Conservation (phyloP, 2,113 vertebrate species). For the Chloropsis hardwickii region DNA sequence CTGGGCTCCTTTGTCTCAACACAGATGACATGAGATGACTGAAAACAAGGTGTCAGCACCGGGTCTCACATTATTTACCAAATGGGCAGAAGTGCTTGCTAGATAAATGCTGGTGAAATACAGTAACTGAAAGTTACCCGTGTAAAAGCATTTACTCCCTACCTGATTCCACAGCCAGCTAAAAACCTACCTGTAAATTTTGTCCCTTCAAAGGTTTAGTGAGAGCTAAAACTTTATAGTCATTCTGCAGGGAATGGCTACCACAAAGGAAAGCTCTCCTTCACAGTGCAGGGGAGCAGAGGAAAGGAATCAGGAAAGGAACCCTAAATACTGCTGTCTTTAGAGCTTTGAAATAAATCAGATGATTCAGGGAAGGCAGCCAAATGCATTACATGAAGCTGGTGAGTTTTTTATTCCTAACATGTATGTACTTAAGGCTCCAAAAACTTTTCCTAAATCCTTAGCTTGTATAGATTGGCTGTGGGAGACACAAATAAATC, state of each 20-base stretch:
- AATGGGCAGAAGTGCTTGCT: not conserved
- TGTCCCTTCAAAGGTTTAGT: not conserved
- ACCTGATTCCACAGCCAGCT: not conserved
- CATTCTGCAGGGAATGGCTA: not conserved
- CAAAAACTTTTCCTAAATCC: not conserved
- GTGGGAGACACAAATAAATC: not conserved
- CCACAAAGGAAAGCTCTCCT: not conserved
- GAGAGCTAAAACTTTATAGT: not conserved
- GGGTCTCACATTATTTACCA: not conserved
- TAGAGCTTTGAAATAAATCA: not conserved
- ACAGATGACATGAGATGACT: not conserved
- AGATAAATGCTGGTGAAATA: not conserved
- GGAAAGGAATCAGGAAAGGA: not conserved
- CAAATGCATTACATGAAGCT: not conserved
- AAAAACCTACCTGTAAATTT: not conserved
- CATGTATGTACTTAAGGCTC: accelerated
- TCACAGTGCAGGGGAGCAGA: not conserved
- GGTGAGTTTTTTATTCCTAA: not conserved
- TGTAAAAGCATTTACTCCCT: not conserved
- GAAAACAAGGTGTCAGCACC: not conserved
- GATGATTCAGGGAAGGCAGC: not conserved
- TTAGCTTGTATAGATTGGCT: not conserved
- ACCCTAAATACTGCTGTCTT: not conserved
- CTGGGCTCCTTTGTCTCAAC: not conserved
- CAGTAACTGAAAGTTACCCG: not conserved